Base-by-base conservation (phyloP, 2,888 invertebrate species). In the Acrobasis repandana region DNA sequence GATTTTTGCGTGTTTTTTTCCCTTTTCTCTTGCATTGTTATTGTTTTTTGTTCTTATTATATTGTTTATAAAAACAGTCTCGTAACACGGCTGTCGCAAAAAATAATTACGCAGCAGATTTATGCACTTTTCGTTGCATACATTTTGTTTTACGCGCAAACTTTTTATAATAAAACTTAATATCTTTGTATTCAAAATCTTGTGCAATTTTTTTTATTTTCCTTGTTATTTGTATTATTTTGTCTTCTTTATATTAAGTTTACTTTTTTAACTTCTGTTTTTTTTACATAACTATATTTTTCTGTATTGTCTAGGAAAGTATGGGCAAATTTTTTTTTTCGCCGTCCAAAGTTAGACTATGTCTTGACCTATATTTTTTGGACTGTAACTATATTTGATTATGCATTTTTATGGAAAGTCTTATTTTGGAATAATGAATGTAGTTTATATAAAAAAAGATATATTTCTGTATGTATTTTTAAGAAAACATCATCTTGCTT, bases 31-130 rank as follows among this genome's bases (percentile, higher is more conserved):
- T 38, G 38, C 38, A 43, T 43, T 69, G 79, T 86, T 89, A 81
- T 75, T 68, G 67, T 67, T 74, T 66, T 85, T 90, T 89, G 84
- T 78, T 70, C 65, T 60, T 43, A 57, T 71, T 68, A 72, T 69
- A 79, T 88, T 91, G 90, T 92, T 91, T 92, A 79, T 73, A 82
- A 88, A 90, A 90, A 92, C 90, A 90, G 81, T 85, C 87, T 92
- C 83, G 84, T 91, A 86, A 88, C 85, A 91, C 83, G 92, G 90
- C 72, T 91, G 92, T 90, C 90, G 75, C 73, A 89, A 90, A 92
- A 92, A 89, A 75, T 90, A 88, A 91, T 90, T 89, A 79, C 84
- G 68, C 73, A 80, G 82, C 79, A 86, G 85, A 91, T 91, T 90
- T 90, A 92, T 89, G 82, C 85, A 80, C 63, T 75, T 78, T 75